Percentiles rank a stretch among this genome's conserved stretches.
Evolutionary conservation across 2,797 vertebrate genomes (phyloP).

Genomic region (Jordanella pulchra): DNA sequence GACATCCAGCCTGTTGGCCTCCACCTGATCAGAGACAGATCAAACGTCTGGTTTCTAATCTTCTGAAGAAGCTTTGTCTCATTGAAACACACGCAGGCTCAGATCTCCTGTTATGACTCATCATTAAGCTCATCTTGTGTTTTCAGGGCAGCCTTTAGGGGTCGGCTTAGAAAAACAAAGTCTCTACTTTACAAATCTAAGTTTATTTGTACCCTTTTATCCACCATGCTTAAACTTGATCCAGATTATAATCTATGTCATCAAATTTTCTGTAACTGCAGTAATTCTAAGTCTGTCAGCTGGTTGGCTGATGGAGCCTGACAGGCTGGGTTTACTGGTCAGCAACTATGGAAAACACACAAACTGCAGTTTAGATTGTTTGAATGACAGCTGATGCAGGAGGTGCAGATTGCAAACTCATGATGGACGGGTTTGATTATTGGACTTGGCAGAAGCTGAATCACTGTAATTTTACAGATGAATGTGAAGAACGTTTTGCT

Average conservation of each 20-base stretch:
- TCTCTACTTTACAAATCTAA: background rate
- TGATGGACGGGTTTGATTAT: constrained; percentile 34
- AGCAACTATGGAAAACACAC: constrained; percentile 4
- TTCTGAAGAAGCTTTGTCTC: constrained; percentile 2
- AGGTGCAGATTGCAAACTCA: constrained; percentile 9
- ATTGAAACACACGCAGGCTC: background rate
- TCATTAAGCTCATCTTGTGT: background rate
- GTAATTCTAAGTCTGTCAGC: constrained; percentile 35
- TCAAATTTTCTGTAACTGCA: constrained; percentile 35
- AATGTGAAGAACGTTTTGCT: background rate
- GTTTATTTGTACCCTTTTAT: no score
- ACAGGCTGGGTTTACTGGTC: constrained; percentile 14
- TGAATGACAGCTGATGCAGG: constrained; percentile 50
- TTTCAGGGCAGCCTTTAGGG: background rate
- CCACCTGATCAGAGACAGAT: constrained; percentile 29
- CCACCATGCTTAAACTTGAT: background rate
- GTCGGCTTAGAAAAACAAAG: background rate
- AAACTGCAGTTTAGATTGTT: constrained; percentile 27
- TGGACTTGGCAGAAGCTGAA: constrained; percentile 10
- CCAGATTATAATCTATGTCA: constrained; percentile 12
- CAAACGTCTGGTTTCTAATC: constrained; percentile 30
- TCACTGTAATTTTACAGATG: background rate
- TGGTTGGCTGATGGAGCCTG: constrained; percentile 39
- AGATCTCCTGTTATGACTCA: background rate
- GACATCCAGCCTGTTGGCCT: constrained; percentile 21